Base-by-base conservation (phyloP, 2,113 vertebrate genomes). In the Syngnathoides biaculeatus region DNA sequence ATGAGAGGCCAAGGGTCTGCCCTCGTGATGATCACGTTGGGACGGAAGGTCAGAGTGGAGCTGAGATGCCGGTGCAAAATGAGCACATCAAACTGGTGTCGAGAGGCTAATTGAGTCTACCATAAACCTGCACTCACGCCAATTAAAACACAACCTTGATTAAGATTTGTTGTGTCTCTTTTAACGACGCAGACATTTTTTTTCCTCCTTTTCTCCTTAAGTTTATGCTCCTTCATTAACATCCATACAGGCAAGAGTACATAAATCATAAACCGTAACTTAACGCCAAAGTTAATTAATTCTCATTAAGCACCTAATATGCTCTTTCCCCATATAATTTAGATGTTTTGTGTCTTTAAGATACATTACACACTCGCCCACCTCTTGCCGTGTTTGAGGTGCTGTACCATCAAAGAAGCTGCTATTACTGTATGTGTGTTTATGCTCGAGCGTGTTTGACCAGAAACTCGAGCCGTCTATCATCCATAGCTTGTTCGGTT, bases 31-130 rank as follows among this genome's bases (percentile, higher is more conserved):
- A 83, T 84, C 68, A 72, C 60, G 55, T 67, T 43, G 55, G 65
- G 57, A 75, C 72, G 50, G 39, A 45, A 79, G 87, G 85, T 90
- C 82, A 83, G 67, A 85, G 84, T 83, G 87, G 77, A 78, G n/a
- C 30, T 83, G 84, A 86, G 87, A 83, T 69, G 69, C 79, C 71
- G 64, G 73, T 81, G 64, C 69, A 85, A 81, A 83, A 86, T 80
- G 52, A 89, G 80, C 75, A 79, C 74, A 85, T 84, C 73, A 83
- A 84, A 88, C 72, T 79, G 58, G 79, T 79, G 75, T 74, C 87
- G 69, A 39, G 87, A 84, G 86, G 70, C 65, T 79, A 65, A 77
- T 73, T 82, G 81, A 77, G 68, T 79, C 50, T 72, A 82, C 58
- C 68, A 84, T 83, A 84, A 85, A 78, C 45, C 76, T 30, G 67